Base-by-base conservation (phyloP, 1,140 invertebrate genomes). In the Sminthurides bifidus region DNA sequence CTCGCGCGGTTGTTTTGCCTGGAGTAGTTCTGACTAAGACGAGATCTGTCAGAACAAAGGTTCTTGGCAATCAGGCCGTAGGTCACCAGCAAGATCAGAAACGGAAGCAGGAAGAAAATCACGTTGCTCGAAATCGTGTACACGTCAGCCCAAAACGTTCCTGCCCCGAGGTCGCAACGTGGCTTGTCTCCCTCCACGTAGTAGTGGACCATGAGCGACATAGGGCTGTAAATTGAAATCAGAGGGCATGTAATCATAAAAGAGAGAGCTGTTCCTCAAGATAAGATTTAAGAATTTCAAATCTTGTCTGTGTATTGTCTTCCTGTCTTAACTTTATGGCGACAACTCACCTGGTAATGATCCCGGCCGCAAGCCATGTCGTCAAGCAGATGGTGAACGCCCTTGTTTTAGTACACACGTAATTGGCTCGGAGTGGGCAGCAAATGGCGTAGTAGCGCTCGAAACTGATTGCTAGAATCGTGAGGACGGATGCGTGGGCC, bases 391-490 rank as follows among this genome's bases (percentile, higher is more conserved):
- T 85, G 49, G 86, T 74, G 3, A 85, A 79, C 0, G 88, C 87
- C 58, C 87, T 76, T 0, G 85, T 79, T 71, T 88, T 89, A 5
- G 88, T 92, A 68, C 89, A 92, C n/a, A 89, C 85, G 70, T 90
- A 91, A 61, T 86, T 84, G 0, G 87, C 89, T 65, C 85, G 80
- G 41, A 96, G 71, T 0, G 92, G 92, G 65, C 91, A 82, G 71
- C 89, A 94, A 66, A 95, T 93, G 27, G 90, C 91, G 71, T 93
- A 92, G 72, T 93, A 95, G 3, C 92, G 76, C 70, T 95, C 92
- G 68, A 94, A 89, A 69, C 87, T 87, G 66, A 91, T 89, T 43
- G 90, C 89, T 63, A 96, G 72, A 59, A 96, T 93, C 15, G 91
- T 95, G 26, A 94, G 74, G 2, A 93, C 88, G 2, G 89, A 93